phyloP scores from a whole-genome alignment of 2,888 invertebrate species.

The Folsomia manolachei region DNA sequence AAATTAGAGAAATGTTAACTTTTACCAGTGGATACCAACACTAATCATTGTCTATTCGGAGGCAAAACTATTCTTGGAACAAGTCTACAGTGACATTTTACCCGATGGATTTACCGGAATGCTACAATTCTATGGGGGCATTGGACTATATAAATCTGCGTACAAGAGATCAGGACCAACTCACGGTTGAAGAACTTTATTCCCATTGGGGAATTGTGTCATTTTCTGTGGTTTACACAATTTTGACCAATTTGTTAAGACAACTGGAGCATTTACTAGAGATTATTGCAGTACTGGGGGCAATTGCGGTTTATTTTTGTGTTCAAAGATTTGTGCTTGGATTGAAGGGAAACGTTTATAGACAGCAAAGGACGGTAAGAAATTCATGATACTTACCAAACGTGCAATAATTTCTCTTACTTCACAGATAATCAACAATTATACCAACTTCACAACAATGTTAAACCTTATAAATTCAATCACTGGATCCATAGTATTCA shows the following conservation, averaged over 20 bases:
- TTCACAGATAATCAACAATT: neutral
- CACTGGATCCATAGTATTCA: neutral
- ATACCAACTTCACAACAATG: neutral
- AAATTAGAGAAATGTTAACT: too few relatives aligned
- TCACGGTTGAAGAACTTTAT: neutral
- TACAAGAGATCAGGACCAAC: neutral
- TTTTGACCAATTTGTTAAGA: neutral
- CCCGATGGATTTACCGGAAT: neutral
- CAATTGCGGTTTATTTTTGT: neutral
- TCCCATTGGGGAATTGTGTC: neutral
- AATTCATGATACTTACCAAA: too few relatives aligned
- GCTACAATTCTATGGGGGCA: neutral
- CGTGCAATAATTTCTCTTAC: too few relatives aligned
- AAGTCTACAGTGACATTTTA: neutral
- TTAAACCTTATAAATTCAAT: neutral
- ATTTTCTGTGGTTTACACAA: neutral
- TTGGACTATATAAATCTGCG: neutral
- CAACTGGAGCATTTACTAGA: neutral
- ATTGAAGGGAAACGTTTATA: too few relatives aligned
- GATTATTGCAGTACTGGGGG: neutral
- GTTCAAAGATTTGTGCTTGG: too few relatives aligned
- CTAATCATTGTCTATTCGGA: neutral
- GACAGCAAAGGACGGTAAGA: too few relatives aligned
- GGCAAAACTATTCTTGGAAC: neutral
- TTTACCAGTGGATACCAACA: too few relatives aligned